phyloP scores from a whole-genome alignment of 2,888 invertebrate genomes.

The Lagria hirta region DNA sequence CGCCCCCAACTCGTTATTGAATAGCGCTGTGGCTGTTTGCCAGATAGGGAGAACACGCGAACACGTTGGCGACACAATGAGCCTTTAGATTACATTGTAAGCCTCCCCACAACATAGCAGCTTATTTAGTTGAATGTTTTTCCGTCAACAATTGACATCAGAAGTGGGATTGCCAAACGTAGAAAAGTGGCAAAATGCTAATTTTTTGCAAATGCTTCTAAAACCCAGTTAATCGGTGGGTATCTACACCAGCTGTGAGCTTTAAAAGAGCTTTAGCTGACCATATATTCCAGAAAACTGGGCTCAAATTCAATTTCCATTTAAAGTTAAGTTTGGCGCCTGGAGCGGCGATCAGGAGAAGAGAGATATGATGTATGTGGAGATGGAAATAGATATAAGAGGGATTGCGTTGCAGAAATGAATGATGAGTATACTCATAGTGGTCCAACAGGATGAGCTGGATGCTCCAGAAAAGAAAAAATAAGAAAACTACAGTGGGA shows the following conservation, averaged over 20 bases:
- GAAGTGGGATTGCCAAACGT: no score
- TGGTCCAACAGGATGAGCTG: slow-evolving; percentile 26
- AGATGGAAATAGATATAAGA: slow-evolving; percentile 40
- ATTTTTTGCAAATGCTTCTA: no score
- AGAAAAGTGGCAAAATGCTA: no score
- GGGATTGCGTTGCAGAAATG: slow-evolving; percentile 45
- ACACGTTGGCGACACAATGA: slow-evolving; percentile 43
- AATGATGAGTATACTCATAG: slow-evolving; percentile 45
- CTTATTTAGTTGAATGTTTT: no score
- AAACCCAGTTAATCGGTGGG: no score
- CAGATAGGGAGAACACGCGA: slow-evolving; percentile 38
- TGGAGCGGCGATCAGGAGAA: slow-evolving; percentile 28
- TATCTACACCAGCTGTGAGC: slow-evolving; percentile 22
- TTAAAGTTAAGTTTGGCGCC: slow-evolving; percentile 46
- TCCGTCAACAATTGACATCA: no score
- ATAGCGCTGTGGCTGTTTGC: slow-evolving; percentile 30
- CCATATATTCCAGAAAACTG: slow-evolving; percentile 30
- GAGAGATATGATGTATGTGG: slow-evolving; percentile 24
- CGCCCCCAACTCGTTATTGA: slow-evolving; percentile 33
- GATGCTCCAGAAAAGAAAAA: slow-evolving; percentile 10
- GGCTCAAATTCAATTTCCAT: slow-evolving; percentile 49
- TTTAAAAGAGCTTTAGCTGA: slow-evolving; percentile 28
- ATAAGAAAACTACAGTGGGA: slow-evolving; percentile 14
- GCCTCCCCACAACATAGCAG: slow-evolving; percentile 28
- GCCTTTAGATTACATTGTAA: slow-evolving; percentile 48